Evolutionary conservation across 1,140 invertebrate species (phyloP).

Genomic region (Zaprionus vittiger): DNA sequence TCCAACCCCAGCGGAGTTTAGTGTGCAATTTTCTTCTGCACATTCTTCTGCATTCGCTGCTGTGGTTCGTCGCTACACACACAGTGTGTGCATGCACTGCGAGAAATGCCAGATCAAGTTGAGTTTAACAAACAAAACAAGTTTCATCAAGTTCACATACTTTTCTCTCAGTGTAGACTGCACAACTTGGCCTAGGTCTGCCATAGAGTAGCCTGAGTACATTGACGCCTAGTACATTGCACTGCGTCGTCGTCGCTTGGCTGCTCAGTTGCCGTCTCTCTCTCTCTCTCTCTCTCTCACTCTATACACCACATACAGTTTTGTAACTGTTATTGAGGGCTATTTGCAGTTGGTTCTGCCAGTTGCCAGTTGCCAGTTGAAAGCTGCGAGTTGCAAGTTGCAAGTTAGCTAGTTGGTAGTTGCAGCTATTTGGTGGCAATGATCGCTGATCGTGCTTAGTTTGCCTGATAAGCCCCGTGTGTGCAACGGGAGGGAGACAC

Average conservation of each 20-base stretch:
- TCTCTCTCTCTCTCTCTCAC: constrained; percentile 27
- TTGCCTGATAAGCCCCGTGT: constrained; percentile 68
- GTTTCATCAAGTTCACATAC: background rate
- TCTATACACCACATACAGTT: constrained; percentile 77
- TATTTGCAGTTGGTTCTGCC: constrained; percentile 65
- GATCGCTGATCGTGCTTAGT: constrained; percentile 77
- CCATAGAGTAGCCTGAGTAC: constrained; percentile 56
- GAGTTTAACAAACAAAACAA: background rate
- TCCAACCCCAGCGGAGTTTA: constrained; percentile 30
- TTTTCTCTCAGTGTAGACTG: constrained; percentile 28
- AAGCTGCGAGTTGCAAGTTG: constrained; percentile 36
- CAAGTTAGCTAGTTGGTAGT: constrained; percentile 20
- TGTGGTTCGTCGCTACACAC: constrained; percentile 14
- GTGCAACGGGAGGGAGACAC: background rate
- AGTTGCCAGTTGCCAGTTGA: constrained; percentile 27
- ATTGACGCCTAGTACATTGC: constrained; percentile 61
- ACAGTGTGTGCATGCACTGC: background rate
- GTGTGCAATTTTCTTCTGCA: constrained; percentile 69
- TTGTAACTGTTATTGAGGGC: constrained; percentile 83
- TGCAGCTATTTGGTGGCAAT: constrained; percentile 44
- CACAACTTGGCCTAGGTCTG: constrained; percentile 61
- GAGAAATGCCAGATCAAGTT: background rate
- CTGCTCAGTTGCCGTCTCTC: constrained; percentile 20
- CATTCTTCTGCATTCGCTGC: constrained; percentile 61
- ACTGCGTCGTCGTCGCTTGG: constrained; percentile 20